A percentile compares a stretch with the other conserved stretches of the same genome.
These are phyloP conservation scores for Deladenus siricidicola DNA, from an alignment of 2,888 invertebrate genomes.

Conservation along the genomic window DNA sequence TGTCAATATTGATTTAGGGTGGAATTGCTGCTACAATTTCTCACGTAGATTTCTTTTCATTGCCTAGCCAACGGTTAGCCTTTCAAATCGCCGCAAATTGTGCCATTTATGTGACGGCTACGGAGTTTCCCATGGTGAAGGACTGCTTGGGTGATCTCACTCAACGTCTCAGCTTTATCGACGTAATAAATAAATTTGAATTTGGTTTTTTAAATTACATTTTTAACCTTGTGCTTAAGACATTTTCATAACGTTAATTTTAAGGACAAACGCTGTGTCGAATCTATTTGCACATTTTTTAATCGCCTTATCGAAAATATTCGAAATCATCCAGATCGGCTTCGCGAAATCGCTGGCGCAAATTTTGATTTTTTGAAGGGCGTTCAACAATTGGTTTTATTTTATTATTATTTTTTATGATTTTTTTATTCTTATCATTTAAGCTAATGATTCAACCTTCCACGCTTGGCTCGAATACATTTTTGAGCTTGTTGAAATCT, in stretches of 20 bases:
- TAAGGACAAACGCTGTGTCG: slow-evolving; percentile 94
- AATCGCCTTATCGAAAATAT: slow-evolving; percentile 91
- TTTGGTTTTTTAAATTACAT: slow-evolving; percentile 6
- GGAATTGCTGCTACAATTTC: slow-evolving; percentile 92
- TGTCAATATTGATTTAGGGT: slow-evolving; percentile 61
- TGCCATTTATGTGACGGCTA: slow-evolving; percentile 63
- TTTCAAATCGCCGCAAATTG: slow-evolving; percentile 94
- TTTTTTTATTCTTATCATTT: slow-evolving; percentile 30
- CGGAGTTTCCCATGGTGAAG: slow-evolving; percentile 66
- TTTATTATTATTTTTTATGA: neutral
- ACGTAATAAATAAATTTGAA: slow-evolving; percentile 13
- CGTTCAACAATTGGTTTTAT: slow-evolving; percentile 35
- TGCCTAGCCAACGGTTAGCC: slow-evolving; percentile 91
- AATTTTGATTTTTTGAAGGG: slow-evolving; percentile 35
- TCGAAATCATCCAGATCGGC: slow-evolving; percentile 76
- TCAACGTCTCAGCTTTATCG: slow-evolving; percentile 35
- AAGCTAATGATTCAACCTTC: slow-evolving; percentile 85
- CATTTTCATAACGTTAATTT: slow-evolving; percentile 7
- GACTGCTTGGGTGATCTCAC: slow-evolving; percentile 41
- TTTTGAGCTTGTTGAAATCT: slow-evolving; percentile 91
- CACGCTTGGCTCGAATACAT: slow-evolving; percentile 85
- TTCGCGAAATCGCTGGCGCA: slow-evolving; percentile 75
- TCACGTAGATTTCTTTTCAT: slow-evolving; percentile 95
- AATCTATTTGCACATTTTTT: slow-evolving; percentile 90
- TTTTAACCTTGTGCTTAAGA: neutral